A percentile compares a stretch with the other conserved stretches of the same genome.
Conservation (phyloP, 2,888 invertebrate species). For the Selenia dentaria region DNA sequence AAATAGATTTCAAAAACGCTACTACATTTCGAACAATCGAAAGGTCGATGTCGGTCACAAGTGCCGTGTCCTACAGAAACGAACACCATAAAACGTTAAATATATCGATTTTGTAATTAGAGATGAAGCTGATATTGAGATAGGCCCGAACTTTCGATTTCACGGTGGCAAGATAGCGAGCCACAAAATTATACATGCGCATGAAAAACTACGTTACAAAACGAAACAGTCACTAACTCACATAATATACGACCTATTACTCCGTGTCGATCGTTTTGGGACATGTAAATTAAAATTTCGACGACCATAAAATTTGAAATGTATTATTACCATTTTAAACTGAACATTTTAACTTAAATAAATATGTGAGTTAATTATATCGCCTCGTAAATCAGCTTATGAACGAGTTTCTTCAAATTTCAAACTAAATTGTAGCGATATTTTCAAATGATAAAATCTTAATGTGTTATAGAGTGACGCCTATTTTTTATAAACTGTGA, state of each 20-base stretch:
- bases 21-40: conserved; percentile 6
- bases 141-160: conserved; percentile 29
- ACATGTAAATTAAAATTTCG: not conserved
- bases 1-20: not conserved
- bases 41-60: conserved; percentile 4
- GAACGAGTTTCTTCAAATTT: conserved; percentile 28
- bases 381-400: conserved; percentile 38
- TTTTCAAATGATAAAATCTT: conserved; percentile 23
- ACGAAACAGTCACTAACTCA: conserved; percentile 1
- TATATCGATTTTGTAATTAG: conserved; percentile 25
- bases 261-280: conserved; percentile 15
- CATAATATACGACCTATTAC: conserved; percentile 12
- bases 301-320: conserved; percentile 28
- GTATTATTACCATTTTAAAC: conserved; percentile 42
- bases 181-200: conserved; percentile 17
- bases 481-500: conserved; percentile 23
- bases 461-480: conserved; percentile 28
- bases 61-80: not conserved
- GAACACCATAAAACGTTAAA: conserved; percentile 8
- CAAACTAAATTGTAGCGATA: conserved; percentile 18
- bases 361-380: conserved; percentile 45
- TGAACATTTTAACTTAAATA: conserved; percentile 42
- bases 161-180: conserved; percentile 25
- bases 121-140: conserved; percentile 18
- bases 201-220: not conserved